A percentile compares a stretch with the other conserved stretches of the same genome.
phyloP scores from a whole-genome alignment of 2,113 vertebrate species.

The Silurus meridionalis region DNA sequence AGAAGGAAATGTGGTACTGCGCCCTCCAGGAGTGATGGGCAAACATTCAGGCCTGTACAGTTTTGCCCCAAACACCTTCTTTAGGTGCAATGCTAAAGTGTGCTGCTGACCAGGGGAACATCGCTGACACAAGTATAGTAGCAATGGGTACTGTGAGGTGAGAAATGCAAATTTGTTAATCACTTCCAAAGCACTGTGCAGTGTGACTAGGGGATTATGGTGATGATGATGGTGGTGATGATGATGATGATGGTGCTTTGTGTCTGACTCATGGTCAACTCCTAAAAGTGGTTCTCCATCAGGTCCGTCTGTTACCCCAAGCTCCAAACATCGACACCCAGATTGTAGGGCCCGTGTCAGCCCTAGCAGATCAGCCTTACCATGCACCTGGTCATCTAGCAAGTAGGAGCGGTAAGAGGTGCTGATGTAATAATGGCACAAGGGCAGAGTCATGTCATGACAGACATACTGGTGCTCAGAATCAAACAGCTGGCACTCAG shows the following conservation, averaged over 20 bases:
- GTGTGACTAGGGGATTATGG: constrained; percentile 74
- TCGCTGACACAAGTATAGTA: constrained; percentile 90
- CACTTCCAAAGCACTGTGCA: constrained; percentile 87
- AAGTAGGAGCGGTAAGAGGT: constrained; percentile 95
- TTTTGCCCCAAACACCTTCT: constrained; percentile 81
- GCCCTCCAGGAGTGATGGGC: constrained; percentile 73
- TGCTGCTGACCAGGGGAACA: constrained; percentile 88
- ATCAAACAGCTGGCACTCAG: constrained; percentile 94
- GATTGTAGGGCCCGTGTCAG: constrained; percentile 86
- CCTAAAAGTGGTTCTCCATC: constrained; percentile 91
- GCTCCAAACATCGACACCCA: constrained; percentile 90
- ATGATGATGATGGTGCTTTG: constrained; percentile 59
- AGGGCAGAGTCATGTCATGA: constrained; percentile 93
- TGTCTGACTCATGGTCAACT: constrained; percentile 78
- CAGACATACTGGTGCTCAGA: constrained; percentile 88
- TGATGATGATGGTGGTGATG: constrained; percentile 73
- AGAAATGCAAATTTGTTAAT: constrained; percentile 91
- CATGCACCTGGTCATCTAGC: constrained; percentile 90
- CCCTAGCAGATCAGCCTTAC: constrained; percentile 87
- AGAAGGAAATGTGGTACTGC: constrained; percentile 79
- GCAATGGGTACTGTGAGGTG: constrained; percentile 88
- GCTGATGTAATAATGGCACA: constrained; percentile 96
- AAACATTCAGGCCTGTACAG: constrained; percentile 82
- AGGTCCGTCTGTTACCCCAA: constrained; percentile 89
- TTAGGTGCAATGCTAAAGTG: constrained; percentile 85